Evolutionary conservation across 30 jellyfish, hydroid and myxozoan genomes (phyloP), one percentile per base, ranked within the genome.

Genomic region (Aurelia sp.): DNA sequence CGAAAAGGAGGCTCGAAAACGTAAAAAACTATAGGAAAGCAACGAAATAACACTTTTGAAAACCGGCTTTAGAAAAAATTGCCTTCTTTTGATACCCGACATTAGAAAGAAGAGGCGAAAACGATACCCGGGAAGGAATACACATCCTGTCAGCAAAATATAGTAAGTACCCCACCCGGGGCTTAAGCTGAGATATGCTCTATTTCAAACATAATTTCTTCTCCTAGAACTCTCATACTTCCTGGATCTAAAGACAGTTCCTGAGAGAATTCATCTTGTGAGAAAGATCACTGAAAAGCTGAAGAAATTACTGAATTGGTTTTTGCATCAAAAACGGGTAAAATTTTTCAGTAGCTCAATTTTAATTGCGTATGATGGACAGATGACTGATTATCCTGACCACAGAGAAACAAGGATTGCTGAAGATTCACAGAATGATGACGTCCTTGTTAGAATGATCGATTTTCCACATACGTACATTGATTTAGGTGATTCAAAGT

Each of bases 381-480:
- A 70, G 11, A 19, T 8, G 18, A 55, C 79, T 1, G 40, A 82
- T 0, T 82, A 82, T 50, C 38, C 38, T 17, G 17, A 11, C 5
- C 59, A 20, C 21, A 30, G 40, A 13, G 55, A 70, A 13, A 59
- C 66, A 13, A 33, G 2, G 16, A 44, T 4, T 1, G 16, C 55
- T 44, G 15, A 44, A 7, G 13, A 7, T 44, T 7, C 55, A 44
- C 15, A 44, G 15, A 44, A 8, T 44, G 79, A 73, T 18, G 94
- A 85, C 59, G 84, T 75, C 11, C 33, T 85, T 13, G 88, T 85
- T 18, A 63, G 84, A 7, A 72, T 85, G 94, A 85, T 85, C 38
- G 94, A 85, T 50, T 85, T 85, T 30, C 88, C 94, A 4, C 88
- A 75, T 24, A 75, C 94, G n/a, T 85, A 85, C 67, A 70, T 85